A percentile compares a stretch with the other conserved stretches of the same genome.
Evolutionary conservation across 2,113 vertebrate genomes (phyloP).

Genomic region (Podocnemis expansa): DNA sequence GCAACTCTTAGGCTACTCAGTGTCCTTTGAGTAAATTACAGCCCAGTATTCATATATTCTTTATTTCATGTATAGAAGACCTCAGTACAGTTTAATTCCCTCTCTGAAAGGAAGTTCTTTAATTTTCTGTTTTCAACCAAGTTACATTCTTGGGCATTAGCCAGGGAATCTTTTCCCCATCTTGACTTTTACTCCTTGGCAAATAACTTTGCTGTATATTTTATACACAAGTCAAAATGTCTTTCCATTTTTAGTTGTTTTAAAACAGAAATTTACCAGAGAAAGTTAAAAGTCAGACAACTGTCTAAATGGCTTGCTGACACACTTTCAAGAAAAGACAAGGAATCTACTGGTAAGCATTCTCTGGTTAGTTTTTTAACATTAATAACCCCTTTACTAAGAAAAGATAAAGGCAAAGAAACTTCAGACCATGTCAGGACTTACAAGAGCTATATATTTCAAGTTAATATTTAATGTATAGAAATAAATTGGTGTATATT

Average conservation of each 20-base stretch:
- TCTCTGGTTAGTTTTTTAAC: background rate
- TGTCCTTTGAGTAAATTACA: constrained; percentile 11
- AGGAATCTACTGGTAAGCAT: background rate
- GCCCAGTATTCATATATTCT: background rate
- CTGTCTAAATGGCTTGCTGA: background rate
- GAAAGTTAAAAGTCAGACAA: background rate
- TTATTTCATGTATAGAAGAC: background rate
- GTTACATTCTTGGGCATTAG: background rate
- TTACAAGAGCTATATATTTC: background rate
- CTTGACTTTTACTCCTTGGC: background rate
- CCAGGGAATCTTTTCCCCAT: background rate
- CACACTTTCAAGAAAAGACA: background rate
- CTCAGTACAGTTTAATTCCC: constrained; percentile 1
- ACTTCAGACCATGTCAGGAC: background rate
- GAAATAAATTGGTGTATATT: background rate
- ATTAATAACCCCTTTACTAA: background rate
- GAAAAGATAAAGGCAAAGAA: background rate
- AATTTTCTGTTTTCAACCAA: background rate
- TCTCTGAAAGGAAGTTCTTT: background rate
- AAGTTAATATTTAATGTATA: background rate
- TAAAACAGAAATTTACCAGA: background rate
- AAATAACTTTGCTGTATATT: background rate
- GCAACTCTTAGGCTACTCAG: constrained; percentile 6
- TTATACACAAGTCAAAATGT: background rate
- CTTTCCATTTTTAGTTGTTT: background rate